These are phyloP conservation scores for Corydoras sp. DNA, from an alignment of 2,113 vertebrate genomes.

Conservation along the genomic window DNA sequence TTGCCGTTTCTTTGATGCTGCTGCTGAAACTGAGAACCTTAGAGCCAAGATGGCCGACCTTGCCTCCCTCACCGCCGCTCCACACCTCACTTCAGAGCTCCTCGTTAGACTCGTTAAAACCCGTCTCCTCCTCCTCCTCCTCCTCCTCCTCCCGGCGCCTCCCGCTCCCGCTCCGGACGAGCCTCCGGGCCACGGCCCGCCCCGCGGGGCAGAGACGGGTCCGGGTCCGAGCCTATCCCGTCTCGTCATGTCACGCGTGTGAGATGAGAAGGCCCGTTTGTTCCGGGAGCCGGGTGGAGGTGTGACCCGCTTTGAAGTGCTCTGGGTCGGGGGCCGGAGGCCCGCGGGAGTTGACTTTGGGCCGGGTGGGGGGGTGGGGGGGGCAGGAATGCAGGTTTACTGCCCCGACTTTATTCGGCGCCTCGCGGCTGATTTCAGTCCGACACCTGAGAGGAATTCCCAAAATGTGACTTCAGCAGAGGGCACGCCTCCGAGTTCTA, in stretches of 20 bases:
- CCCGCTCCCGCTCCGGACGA: neutral
- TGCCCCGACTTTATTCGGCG: slow-evolving; percentile 28
- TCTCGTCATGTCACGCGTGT: slow-evolving; percentile 4
- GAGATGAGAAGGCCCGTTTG: slow-evolving; percentile 63
- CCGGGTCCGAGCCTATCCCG: neutral
- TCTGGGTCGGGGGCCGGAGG: slow-evolving; percentile 74
- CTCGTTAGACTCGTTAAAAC: neutral
- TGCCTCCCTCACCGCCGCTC: no score
- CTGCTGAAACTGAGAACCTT: neutral
- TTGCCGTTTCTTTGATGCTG: no score
- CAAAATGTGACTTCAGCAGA: no score
- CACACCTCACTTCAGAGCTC: neutral
- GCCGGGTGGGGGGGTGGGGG: slow-evolving; percentile 49
- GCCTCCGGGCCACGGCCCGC: neutral
- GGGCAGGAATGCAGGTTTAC: neutral
- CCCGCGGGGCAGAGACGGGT: neutral
- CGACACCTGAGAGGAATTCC: no score
- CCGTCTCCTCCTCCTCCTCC: neutral
- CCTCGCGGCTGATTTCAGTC: neutral
- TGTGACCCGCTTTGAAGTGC: slow-evolving; percentile 80
- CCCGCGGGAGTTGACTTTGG: slow-evolving; percentile 73
- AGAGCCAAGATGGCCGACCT: neutral
- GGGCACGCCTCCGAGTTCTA: no score
- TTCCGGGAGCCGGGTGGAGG: slow-evolving; percentile 77
- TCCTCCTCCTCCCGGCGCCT: neutral